phyloP scores from a whole-genome alignment of 2,888 invertebrate species.

The Parelbella ahira region DNA sequence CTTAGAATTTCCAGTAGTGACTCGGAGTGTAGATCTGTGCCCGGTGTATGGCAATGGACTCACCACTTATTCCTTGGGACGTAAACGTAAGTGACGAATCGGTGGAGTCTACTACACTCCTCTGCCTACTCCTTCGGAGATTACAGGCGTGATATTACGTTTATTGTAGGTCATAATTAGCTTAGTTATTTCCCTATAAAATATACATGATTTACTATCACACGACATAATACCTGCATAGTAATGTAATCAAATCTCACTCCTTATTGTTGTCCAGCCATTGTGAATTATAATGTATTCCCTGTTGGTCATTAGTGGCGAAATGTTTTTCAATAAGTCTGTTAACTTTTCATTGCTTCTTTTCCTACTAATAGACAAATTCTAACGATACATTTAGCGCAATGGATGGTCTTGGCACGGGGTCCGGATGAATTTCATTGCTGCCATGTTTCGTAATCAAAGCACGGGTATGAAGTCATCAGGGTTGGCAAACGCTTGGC shows the following conservation, averaged over 20 bases:
- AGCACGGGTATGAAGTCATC: slow-evolving; percentile 49
- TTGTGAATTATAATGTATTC: slow-evolving; percentile 7
- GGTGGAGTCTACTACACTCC: too few species aligned
- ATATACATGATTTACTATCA: too few species aligned
- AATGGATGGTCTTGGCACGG: slow-evolving; percentile 3
- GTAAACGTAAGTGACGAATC: too few species aligned
- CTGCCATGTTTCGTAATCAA: slow-evolving; percentile 30
- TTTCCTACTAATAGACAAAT: neutral
- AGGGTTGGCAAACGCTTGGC: slow-evolving; percentile 42
- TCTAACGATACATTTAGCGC: neutral
- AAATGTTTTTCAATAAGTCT: neutral
- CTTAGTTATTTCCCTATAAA: too few species aligned
- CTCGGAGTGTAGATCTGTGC: too few species aligned
- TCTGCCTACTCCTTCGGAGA: too few species aligned
- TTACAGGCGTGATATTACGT: too few species aligned
- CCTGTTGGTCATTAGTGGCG: neutral
- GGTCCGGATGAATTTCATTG: slow-evolving; percentile 20
- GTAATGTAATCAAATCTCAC: slow-evolving; percentile 17
- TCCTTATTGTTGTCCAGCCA: slow-evolving; percentile 12
- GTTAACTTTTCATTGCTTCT: slow-evolving; percentile 3
- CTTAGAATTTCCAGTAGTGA: too few species aligned
- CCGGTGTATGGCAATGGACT: too few species aligned
- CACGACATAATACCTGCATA: neutral
- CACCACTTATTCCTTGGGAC: too few species aligned
- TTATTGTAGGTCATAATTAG: too few species aligned